These are phyloP conservation scores for Tachysurus vachellii DNA, from an alignment of 2,113 vertebrate species.

Conservation along the genomic window DNA sequence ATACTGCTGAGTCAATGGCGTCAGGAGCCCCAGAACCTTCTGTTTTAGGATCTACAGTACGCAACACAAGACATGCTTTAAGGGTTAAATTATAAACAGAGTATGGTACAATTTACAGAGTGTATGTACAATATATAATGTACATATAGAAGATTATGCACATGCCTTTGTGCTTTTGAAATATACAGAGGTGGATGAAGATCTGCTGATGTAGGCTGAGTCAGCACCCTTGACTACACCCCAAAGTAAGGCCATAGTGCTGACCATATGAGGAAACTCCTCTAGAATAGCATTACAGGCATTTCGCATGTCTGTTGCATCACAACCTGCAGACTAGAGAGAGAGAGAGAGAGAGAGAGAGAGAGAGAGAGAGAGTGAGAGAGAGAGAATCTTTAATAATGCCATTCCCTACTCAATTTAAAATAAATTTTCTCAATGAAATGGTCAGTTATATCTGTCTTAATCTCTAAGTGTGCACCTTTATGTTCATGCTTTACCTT, in stretches of 20 bases:
- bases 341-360: slow-evolving; percentile 6
- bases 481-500: slow-evolving; percentile 71
- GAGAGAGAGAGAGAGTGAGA: slow-evolving; percentile 12
- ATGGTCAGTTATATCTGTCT: not conserved
- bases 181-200: slow-evolving; percentile 85
- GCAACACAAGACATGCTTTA: slow-evolving; percentile 29
- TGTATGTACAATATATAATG: not conserved
- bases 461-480: not conserved
- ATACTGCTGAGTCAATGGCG: slow-evolving; percentile 83
- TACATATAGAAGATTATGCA: not conserved
- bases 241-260: slow-evolving; percentile 89
- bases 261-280: slow-evolving; percentile 84
- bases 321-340: slow-evolving; percentile 61
- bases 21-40: slow-evolving; percentile 87
- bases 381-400: slow-evolving; percentile 10
- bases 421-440: not conserved
- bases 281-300: slow-evolving; percentile 89
- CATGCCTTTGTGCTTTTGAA: slow-evolving; percentile 92
- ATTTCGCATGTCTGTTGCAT: slow-evolving; percentile 83
- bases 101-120: not conserved
- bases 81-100: slow-evolving; percentile 9
- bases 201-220: slow-evolving; percentile 71
- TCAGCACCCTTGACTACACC: slow-evolving; percentile 78
- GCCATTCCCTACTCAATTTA: not conserved
- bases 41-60: slow-evolving; percentile 86